Evolutionary conservation across 35 echinoderm and acorn worm species (phyloP).

Genomic region (Nesometra sesokonis): DNA sequence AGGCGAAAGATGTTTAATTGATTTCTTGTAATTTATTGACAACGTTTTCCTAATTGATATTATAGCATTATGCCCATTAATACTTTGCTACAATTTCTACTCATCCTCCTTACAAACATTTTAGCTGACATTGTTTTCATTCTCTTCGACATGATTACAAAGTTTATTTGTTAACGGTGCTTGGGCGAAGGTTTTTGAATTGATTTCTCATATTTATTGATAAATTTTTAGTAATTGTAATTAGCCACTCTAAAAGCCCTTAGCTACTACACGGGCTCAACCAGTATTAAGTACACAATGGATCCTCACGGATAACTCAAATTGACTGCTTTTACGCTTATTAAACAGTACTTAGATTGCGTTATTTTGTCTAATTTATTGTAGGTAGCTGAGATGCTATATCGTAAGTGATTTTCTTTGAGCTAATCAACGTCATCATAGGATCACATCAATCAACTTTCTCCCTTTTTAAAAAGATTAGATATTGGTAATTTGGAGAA

Average conservation of each 20-base stretch:
- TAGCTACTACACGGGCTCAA: neutral
- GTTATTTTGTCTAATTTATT: neutral
- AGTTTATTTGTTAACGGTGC: neutral
- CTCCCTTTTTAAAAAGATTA: neutral
- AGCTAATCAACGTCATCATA: neutral
- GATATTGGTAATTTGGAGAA: neutral
- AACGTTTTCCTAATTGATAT: neutral
- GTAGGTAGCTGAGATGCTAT: neutral
- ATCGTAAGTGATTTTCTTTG: neutral
- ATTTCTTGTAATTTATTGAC: neutral
- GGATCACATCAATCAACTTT: neutral
- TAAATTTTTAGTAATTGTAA: neutral
- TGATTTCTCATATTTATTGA: neutral
- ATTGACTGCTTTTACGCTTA: neutral
- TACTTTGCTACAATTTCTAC: too few relatives aligned
- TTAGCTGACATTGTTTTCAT: too few relatives aligned
- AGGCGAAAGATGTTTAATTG: neutral
- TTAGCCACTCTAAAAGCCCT: neutral
- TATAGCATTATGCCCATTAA: too few relatives aligned
- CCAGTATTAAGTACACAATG: neutral
- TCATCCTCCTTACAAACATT: too few relatives aligned
- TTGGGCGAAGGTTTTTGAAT: neutral
- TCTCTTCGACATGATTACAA: neutral
- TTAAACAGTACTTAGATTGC: neutral
- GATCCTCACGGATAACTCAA: neutral